Conservation (phyloP, 2,888 invertebrate species). For the Melanotus villosus region DNA sequence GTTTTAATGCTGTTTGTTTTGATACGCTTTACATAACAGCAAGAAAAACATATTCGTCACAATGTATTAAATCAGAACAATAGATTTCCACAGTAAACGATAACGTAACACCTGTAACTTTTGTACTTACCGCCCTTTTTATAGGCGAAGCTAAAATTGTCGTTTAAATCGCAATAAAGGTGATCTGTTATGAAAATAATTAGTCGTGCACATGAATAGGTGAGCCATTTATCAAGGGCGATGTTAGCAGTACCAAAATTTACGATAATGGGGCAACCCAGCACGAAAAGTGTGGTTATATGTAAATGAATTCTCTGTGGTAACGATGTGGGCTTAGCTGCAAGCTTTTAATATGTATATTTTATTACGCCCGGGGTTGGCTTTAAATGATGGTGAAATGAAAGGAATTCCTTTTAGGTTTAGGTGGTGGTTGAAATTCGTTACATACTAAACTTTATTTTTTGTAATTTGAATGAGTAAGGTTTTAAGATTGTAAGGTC, state of each 20-base stretch:
- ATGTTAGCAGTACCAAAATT: slow-evolving; percentile 2
- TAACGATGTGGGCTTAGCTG: slow-evolving; percentile 1
- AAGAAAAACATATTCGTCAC: too few species aligned
- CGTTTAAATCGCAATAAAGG: background rate
- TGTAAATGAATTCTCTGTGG: slow-evolving; percentile 10
- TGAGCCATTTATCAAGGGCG: slow-evolving; percentile 7
- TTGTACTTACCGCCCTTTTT: too few species aligned
- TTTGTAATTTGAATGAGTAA: too few species aligned
- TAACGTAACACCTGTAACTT: too few species aligned
- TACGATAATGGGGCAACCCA: slow-evolving; percentile 8
- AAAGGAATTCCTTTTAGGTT: background rate
- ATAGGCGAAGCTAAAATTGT: too few species aligned
- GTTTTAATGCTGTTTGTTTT: too few species aligned
- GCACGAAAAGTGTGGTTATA: slow-evolving; percentile 15
- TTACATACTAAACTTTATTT: too few species aligned
- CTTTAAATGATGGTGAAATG: background rate
- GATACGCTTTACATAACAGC: too few species aligned
- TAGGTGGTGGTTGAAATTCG: background rate
- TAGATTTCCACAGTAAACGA: too few species aligned
- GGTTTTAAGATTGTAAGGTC: too few species aligned
- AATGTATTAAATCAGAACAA: too few species aligned
- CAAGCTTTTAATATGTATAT: slow-evolving; percentile 2
- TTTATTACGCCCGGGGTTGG: background rate
- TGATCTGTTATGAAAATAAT: background rate
- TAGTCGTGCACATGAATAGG: background rate